Conservation (phyloP, 1,140 invertebrate species). For the Zeugodacus cucurbitae region DNA sequence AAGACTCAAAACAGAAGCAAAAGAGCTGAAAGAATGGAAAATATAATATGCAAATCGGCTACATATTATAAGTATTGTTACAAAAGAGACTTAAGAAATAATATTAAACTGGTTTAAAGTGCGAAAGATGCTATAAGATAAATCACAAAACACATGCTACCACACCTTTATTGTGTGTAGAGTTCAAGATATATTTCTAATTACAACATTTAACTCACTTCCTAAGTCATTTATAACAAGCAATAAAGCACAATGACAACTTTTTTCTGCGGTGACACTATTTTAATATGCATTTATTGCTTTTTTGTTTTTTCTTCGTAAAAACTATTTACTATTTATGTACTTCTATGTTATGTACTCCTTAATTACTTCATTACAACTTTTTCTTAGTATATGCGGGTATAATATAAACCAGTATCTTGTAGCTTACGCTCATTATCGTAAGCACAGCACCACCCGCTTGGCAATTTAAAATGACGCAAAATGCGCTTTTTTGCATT, state of each 20-base stretch:
- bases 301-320: not conserved
- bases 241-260: not conserved
- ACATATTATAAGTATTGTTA: not conserved
- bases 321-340: not conserved
- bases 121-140: not conserved
- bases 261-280: not conserved
- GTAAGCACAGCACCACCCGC: not conserved
- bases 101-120: not conserved
- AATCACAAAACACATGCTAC: not conserved
- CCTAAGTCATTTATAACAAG: not conserved
- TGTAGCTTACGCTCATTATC: not conserved
- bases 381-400: not conserved
- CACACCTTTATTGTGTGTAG: not conserved
- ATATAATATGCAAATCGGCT: not conserved
- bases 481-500: conserved; percentile 11
- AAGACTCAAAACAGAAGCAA: not conserved
- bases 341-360: not conserved
- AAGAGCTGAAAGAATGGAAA: not conserved
- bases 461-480: conserved; percentile 22
- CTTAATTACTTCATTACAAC: not conserved
- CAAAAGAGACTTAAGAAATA: not conserved
- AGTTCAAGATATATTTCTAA: not conserved
- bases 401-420: not conserved
- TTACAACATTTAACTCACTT: not conserved
- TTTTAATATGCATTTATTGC: not conserved